Evolutionary conservation across 1,140 invertebrate species (phyloP).

Genomic region (Heliothis subflexa): DNA sequence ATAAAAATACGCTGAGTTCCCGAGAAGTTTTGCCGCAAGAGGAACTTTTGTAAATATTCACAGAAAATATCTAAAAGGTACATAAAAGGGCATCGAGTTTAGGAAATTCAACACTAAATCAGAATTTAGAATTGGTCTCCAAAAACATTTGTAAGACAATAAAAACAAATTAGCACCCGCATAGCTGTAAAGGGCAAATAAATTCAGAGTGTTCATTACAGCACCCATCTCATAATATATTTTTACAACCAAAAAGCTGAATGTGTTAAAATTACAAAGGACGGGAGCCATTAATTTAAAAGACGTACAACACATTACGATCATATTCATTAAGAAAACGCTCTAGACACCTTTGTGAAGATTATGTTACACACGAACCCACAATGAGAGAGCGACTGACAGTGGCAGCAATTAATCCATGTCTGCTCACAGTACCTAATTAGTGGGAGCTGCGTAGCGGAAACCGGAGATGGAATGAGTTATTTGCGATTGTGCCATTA

Average conservation of each 20-base stretch:
- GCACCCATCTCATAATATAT: conserved; percentile 40
- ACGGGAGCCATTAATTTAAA: conserved; percentile 49
- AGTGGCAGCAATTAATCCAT: conserved; percentile 78
- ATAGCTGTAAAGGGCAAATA: conserved; percentile 42
- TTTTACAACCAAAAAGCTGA: conserved; percentile 49
- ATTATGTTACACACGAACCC: conserved; percentile 66
- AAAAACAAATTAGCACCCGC: conserved; percentile 41
- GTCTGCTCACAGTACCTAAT: conserved; percentile 75
- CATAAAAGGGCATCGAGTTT: background rate
- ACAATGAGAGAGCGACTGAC: conserved; percentile 59
- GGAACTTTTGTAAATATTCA: background rate
- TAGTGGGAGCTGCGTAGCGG: conserved; percentile 71
- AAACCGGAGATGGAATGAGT: conserved; percentile 76
- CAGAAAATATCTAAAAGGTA: background rate
- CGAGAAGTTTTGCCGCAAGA: background rate
- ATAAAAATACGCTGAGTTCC: conserved; percentile 6
- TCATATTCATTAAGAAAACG: conserved; percentile 80
- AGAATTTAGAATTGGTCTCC: background rate
- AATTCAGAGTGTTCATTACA: conserved; percentile 45
- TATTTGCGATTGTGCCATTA: conserved; percentile 69
- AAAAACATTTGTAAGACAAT: conserved; percentile 29
- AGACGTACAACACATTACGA: conserved; percentile 62
- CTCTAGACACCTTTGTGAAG: conserved; percentile 66
- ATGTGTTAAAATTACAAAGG: conserved; percentile 49
- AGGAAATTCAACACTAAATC: background rate